Evolutionary conservation across 2,888 invertebrate genomes (phyloP).

Genomic region (Archaeoteleia sp.): DNA sequence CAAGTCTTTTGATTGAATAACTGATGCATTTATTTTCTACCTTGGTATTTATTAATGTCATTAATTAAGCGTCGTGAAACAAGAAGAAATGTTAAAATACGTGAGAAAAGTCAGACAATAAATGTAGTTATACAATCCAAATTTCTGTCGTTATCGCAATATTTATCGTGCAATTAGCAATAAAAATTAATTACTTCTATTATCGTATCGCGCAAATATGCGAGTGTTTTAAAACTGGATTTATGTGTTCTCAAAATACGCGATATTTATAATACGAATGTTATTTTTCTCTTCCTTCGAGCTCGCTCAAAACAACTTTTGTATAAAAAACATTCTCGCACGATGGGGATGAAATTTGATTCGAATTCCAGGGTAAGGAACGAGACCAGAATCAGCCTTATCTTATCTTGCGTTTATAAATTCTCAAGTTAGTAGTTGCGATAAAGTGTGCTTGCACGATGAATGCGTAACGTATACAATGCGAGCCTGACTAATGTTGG

Average conservation of each 20-base stretch:
- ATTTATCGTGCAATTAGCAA: no score
- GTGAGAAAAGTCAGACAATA: no score
- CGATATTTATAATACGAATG: background rate
- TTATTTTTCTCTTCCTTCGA: background rate
- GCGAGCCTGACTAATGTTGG: constrained; percentile 47
- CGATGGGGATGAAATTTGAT: constrained; percentile 43
- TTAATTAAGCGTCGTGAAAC: no score
- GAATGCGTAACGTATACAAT: constrained; percentile 39
- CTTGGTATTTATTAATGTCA: no score
- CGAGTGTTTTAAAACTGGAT: no score
- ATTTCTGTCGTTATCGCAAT: no score
- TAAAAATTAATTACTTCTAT: no score
- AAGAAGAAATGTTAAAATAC: no score
- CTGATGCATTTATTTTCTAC: no score
- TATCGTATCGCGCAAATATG: no score
- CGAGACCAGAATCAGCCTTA: constrained; percentile 43
- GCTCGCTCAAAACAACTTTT: constrained; percentile 5
- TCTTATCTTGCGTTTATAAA: constrained; percentile 58
- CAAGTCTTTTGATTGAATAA: no score
- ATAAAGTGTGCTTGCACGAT: constrained; percentile 50
- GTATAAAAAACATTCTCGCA: constrained; percentile 15
- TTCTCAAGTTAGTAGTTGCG: constrained; percentile 45
- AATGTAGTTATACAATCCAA: no score
- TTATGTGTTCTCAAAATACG: constrained; percentile 12
- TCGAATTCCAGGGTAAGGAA: constrained; percentile 33